A percentile compares a stretch with the other conserved stretches of the same genome.
Conservation (phyloP, 1,140 invertebrate species). For the Amyelois transitella region DNA sequence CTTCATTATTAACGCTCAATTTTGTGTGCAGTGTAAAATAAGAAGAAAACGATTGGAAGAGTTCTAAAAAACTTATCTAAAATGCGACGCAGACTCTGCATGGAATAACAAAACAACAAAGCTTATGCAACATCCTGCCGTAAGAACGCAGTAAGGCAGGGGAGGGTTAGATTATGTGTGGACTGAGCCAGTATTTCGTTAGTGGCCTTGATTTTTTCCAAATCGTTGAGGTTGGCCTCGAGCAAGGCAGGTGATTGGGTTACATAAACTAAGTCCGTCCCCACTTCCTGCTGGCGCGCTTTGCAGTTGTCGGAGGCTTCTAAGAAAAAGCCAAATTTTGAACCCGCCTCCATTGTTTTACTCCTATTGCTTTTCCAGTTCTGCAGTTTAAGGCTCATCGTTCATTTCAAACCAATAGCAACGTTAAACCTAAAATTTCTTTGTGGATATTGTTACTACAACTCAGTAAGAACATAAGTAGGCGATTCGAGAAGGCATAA, state of each 20-base stretch:
- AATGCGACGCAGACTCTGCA: constrained; percentile 56
- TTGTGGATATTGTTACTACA: too few species aligned
- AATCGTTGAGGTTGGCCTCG: constrained; percentile 55
- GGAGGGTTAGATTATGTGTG: constrained; percentile 54
- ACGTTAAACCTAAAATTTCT: neutral
- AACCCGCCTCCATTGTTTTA: constrained; percentile 56
- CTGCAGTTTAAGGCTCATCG: constrained; percentile 32
- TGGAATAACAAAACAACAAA: constrained; percentile 65
- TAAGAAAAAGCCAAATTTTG: constrained; percentile 67
- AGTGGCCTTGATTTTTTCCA: constrained; percentile 70
- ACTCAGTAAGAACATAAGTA: too few species aligned
- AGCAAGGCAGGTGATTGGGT: constrained; percentile 70
- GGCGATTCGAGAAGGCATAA: too few species aligned
- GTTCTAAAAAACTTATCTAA: constrained; percentile 64
- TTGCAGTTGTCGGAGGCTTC: constrained; percentile 68
- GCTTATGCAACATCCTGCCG: constrained; percentile 72
- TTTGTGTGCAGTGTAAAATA: constrained; percentile 31
- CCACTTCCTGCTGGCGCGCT: constrained; percentile 69
- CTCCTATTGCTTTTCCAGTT: constrained; percentile 55
- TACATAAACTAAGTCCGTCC: constrained; percentile 72
- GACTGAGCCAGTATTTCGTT: constrained; percentile 46
- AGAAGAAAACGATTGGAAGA: constrained; percentile 29
- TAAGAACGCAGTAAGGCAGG: constrained; percentile 35
- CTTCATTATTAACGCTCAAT: constrained; percentile 37
- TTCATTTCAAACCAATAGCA: neutral